Conservation (phyloP, 1,140 invertebrate genomes). For the Fopius arisanus region DNA sequence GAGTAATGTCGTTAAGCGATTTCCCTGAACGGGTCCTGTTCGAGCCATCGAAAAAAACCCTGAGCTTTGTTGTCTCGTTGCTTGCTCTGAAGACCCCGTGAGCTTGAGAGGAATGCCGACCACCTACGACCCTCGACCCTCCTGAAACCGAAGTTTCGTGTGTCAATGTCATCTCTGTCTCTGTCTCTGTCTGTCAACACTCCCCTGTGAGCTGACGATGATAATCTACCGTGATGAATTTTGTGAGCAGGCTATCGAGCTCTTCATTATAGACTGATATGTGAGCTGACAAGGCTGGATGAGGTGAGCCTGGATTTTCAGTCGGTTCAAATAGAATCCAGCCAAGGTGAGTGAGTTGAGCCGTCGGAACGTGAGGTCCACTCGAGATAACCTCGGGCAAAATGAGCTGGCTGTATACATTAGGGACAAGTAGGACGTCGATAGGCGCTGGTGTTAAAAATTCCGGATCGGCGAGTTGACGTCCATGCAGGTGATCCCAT, state of each 20-base stretch:
- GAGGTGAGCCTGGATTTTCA: not conserved
- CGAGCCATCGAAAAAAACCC: not conserved
- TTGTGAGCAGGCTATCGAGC: not conserved
- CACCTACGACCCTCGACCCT: slow-evolving; percentile 8
- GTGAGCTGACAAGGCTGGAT: not conserved
- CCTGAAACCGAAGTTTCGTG: not conserved
- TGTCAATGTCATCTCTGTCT: not conserved
- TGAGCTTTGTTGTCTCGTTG: not conserved
- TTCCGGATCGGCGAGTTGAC: not conserved
- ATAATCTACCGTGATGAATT: not conserved
- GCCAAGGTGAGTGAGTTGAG: not conserved
- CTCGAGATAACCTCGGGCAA: not conserved
- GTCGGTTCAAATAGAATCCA: not conserved
- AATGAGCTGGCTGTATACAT: not conserved
- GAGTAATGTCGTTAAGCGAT: not conserved
- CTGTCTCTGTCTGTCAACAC: no score
- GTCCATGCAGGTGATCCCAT: not conserved
- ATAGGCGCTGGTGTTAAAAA: no score
- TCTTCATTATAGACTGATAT: not conserved
- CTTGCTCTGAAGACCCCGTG: slow-evolving; percentile 19
- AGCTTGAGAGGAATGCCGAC: no score
- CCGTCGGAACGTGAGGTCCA: not conserved
- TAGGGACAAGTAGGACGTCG: no score
- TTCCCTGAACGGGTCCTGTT: not conserved
- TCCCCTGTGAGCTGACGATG: no score